Evolutionary conservation across 2,113 vertebrate genomes (phyloP).

Genomic region (Pelobates fuscus): DNA sequence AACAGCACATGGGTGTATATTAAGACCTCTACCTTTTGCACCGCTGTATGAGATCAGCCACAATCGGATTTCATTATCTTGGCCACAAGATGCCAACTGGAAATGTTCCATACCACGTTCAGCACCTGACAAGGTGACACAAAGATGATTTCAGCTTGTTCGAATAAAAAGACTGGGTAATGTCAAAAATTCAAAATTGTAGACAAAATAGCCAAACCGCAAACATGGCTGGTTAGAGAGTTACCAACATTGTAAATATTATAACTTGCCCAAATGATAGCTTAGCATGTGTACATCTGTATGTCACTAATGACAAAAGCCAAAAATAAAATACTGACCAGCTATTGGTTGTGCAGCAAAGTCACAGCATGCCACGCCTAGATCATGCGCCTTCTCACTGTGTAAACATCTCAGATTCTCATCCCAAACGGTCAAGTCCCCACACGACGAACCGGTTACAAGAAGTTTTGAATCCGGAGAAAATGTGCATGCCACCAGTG

Average conservation of each 20-base stretch:
- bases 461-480: conserved; percentile 76
- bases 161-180: too few species aligned
- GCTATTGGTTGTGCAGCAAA: conserved; percentile 71
- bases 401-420: conserved; percentile 72
- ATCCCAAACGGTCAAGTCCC: conserved; percentile 84
- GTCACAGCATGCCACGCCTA: conserved; percentile 87
- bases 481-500: conserved; percentile 87
- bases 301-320: too few species aligned
- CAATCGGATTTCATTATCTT: conserved; percentile 82
- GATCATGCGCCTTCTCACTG: conserved; percentile 88
- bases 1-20: too few species aligned
- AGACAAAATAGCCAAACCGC: too few species aligned
- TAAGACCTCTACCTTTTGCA: conserved; percentile 78
- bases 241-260: too few species aligned
- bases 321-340: conserved; percentile 64
- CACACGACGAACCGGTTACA: conserved; percentile 86
- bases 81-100: conserved; percentile 85
- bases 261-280: too few species aligned
- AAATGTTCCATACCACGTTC: conserved; percentile 63
- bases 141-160: too few species aligned
- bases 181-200: too few species aligned
- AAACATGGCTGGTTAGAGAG: too few species aligned
- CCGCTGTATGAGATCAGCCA: conserved; percentile 75
- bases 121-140: conserved; percentile 58
- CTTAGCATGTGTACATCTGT: too few species aligned